Percentiles rank a stretch among this genome's conserved stretches.
These are phyloP conservation scores for Eciton burchellii DNA, from an alignment of 1,140 invertebrate species.

Conservation along the genomic window DNA sequence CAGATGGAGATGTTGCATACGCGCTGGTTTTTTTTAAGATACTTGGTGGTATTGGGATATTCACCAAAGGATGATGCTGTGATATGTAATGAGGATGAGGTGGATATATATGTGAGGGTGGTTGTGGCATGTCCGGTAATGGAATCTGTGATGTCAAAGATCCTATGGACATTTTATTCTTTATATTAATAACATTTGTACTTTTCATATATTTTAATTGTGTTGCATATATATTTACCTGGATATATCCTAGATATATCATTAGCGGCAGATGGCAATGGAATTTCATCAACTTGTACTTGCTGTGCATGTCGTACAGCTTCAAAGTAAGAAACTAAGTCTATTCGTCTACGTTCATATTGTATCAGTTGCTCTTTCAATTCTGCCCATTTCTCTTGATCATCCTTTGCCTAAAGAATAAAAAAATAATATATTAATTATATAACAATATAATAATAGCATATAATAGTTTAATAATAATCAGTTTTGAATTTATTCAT, in stretches of 20 bases:
- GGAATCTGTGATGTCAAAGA: slow-evolving; percentile 91
- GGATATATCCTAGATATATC: slow-evolving; percentile 83
- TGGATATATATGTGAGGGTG: slow-evolving; percentile 83
- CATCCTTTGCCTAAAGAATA: slow-evolving; percentile 94
- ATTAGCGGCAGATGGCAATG: slow-evolving; percentile 89
- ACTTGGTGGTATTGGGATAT: slow-evolving; percentile 86
- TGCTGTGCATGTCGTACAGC: slow-evolving; percentile 97
- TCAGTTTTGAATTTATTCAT: not conserved
- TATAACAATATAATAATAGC: not conserved
- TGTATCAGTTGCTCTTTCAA: slow-evolving; percentile 96
- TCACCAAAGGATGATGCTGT: slow-evolving; percentile 83
- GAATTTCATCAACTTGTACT: slow-evolving; percentile 98
- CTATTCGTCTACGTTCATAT: slow-evolving; percentile 95
- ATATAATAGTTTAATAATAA: too few relatives aligned
- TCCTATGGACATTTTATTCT: slow-evolving; percentile 84
- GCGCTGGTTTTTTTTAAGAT: slow-evolving; percentile 92
- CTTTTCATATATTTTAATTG: not conserved
- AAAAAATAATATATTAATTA: slow-evolving; percentile 8
- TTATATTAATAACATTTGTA: slow-evolving; percentile 41
- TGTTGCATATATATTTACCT: slow-evolving; percentile 79
- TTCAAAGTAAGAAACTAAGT: slow-evolving; percentile 96
- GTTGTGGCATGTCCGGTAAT: slow-evolving; percentile 90
- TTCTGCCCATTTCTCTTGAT: slow-evolving; percentile 96
- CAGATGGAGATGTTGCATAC: slow-evolving; percentile 85
- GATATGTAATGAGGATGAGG: slow-evolving; percentile 83